A percentile compares a stretch with the other conserved stretches of the same genome.
Conservation (phyloP, 2,797 vertebrate genomes). For the Aldrovandia affinis region DNA sequence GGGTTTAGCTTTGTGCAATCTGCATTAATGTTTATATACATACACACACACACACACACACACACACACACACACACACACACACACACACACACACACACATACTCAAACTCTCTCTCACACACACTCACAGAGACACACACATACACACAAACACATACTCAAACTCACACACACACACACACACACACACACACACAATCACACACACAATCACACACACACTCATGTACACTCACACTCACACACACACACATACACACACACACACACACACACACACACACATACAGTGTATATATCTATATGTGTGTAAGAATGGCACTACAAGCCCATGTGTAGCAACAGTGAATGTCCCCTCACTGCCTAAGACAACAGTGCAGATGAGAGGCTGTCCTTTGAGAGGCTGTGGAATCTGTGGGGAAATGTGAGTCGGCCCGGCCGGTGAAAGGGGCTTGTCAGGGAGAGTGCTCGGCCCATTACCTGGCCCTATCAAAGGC, state of each 20-base stretch:
- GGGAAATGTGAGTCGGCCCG: slow-evolving; percentile 72
- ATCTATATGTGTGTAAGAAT: not conserved
- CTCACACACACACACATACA: not conserved
- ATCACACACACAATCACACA: not conserved
- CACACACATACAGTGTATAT: not conserved
- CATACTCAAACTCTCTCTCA: not conserved
- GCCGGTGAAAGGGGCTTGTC: slow-evolving; percentile 77
- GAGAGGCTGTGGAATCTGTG: slow-evolving; percentile 45
- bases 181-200: not conserved
- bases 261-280: slow-evolving; percentile 4
- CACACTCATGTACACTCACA: slow-evolving; percentile 18
- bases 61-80: not conserved
- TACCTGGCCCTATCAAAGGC: slow-evolving; percentile 77
- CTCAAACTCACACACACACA: slow-evolving; percentile 13
- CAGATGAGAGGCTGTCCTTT: slow-evolving; percentile 71
- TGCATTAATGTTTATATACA: not conserved
- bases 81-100: not conserved
- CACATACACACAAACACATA: too few relatives aligned
- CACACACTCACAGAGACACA: not conserved
- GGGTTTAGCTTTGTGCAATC: not conserved
- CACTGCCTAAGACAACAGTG: slow-evolving; percentile 57
- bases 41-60: not conserved
- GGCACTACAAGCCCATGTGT: slow-evolving; percentile 15
- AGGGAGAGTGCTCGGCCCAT: slow-evolving; percentile 71
- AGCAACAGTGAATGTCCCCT: slow-evolving; percentile 31